Base-by-base conservation (phyloP, 30 jellyfish, hydroid and myxozoan genomes). In the Chironex yamaguchii region DNA sequence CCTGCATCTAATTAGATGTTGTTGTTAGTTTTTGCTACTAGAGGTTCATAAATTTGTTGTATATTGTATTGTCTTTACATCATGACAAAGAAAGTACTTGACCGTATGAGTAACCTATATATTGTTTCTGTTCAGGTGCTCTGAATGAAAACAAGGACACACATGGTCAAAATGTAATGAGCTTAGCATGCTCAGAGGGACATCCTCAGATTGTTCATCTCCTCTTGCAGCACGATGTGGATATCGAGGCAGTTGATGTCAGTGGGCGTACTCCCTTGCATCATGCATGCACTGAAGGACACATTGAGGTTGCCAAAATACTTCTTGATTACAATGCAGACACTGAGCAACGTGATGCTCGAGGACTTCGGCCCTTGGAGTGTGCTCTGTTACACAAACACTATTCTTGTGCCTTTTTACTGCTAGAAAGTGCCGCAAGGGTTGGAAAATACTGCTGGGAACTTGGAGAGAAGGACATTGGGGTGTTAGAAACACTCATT, bases 231-330 rank as follows among this genome's bases (percentile, higher is more conserved):
- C 63, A 71, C 67, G 62, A 89, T 35, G 95, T 86, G 36, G 3
- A 26, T 26, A 73, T 82, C 1, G 95, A 85, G 4, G 49, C 25
- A 0, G 66, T 29, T 14, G 95, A 85, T 51, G 74, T 33, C 24
- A 49, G 2, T 9, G 32, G 49, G 26, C 71, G 80, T 31, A 85
- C 89, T 0, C 84, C 95, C 6, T 54, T 85, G 32, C 81, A 71
- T 48, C 64, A 71, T 36, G 95, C 95, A 17, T 85, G 89, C 72
- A 65, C 29, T 23, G 73, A 49, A 6, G 76, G 89, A n/a, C 36
- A 35, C 23, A 49, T 73, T 1, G 25, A 67, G 14, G 52, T 65
- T 36, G 79, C 62, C 13, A 79, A 85, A 33, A 62, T 85, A 14
- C 62, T 85, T 14, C 49, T 85, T 14, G 89, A 85, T 42, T 26